A percentile compares a stretch with the other conserved stretches of the same genome.
Conservation (phyloP, 2,113 vertebrate genomes). For the Xenus cinereus region DNA sequence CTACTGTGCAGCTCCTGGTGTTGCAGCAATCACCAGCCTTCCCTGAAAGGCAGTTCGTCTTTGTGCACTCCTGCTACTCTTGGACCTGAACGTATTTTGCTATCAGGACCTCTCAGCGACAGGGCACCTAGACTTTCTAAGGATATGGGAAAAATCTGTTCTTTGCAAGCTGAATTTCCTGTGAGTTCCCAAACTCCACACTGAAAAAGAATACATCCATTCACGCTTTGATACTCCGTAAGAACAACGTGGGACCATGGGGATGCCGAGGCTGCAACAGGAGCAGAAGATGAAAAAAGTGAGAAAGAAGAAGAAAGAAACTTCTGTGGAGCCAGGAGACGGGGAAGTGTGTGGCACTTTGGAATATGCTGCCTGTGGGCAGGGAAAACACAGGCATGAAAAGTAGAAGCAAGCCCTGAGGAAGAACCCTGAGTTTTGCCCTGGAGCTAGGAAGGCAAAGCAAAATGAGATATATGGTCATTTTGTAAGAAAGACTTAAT, state of each 20-base stretch:
- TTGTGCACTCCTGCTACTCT: not conserved
- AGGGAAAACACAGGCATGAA: not conserved
- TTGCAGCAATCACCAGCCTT: not conserved
- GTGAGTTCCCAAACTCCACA: not conserved
- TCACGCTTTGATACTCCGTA: accelerated
- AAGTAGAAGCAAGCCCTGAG: not conserved
- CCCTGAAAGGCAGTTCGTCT: not conserved
- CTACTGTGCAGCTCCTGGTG: accelerated
- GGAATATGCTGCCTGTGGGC: not conserved
- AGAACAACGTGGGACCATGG: not conserved
- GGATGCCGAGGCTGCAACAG: not conserved
- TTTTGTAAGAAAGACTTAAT: not conserved
- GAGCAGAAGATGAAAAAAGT: not conserved
- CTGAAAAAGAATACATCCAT: not conserved
- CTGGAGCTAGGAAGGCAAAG: not conserved
- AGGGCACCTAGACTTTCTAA: not conserved
- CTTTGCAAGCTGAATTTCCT: not conserved
- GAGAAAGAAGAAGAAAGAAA: not conserved
- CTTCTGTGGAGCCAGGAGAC: not conserved
- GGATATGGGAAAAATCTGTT: not conserved
- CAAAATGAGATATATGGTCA: not conserved
- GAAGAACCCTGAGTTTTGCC: not conserved
- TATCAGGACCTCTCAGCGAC: accelerated
- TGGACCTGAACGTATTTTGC: not conserved
- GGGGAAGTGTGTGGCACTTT: not conserved